Evolutionary conservation across 2,797 vertebrate genomes (phyloP).

Genomic region (Hippopotamyrus pictus): DNA sequence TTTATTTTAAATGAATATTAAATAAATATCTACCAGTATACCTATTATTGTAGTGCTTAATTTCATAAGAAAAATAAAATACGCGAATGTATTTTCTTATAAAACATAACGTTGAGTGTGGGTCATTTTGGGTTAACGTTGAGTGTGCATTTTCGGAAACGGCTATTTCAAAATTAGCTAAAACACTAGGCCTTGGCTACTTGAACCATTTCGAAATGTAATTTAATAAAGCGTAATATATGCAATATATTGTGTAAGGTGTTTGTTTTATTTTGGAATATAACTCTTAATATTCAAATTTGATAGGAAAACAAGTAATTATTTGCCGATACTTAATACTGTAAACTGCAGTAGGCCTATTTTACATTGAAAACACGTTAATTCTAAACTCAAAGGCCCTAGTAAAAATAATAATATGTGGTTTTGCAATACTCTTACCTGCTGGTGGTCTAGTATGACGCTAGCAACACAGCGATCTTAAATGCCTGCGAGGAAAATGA

Average conservation of each 20-base stretch:
- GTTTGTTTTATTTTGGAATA: background rate
- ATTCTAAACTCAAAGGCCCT: background rate
- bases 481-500: background rate
- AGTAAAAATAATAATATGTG: background rate
- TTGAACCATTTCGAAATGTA: background rate
- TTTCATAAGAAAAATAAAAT: background rate
- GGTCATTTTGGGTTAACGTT: background rate
- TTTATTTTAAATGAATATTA: background rate
- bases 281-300: background rate
- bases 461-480: background rate
- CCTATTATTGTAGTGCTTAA: background rate
- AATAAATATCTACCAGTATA: background rate
- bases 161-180: background rate
- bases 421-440: background rate
- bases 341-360: background rate
- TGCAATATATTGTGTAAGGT: background rate
- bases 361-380: background rate
- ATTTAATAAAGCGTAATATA: background rate
- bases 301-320: background rate
- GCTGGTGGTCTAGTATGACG: background rate
- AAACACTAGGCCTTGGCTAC: background rate
- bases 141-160: background rate
- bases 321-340: background rate
- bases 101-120: background rate
- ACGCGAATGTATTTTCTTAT: background rate